These are phyloP conservation scores for Nowickia ferox DNA, from an alignment of 2,888 invertebrate species.

Conservation along the genomic window DNA sequence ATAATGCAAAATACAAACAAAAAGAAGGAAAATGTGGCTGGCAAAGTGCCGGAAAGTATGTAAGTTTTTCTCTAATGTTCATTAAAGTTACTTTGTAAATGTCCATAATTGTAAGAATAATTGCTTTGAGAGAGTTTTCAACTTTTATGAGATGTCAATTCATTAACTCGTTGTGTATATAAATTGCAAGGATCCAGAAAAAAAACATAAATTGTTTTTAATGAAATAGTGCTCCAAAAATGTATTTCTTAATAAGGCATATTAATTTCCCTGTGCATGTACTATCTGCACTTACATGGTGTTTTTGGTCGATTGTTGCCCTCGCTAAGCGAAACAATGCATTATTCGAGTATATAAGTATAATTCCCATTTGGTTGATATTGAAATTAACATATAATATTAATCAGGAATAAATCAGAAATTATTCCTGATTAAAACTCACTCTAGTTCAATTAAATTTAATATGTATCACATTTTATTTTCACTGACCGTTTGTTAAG, in stretches of 20 bases:
- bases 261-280: neutral
- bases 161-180: neutral
- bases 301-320: no score
- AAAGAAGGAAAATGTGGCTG: neutral
- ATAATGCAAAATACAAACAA: neutral
- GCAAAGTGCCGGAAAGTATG: neutral
- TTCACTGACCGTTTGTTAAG: no score
- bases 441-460: no score
- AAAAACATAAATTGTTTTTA: no score
- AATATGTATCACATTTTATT: no score
- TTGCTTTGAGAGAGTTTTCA: neutral
- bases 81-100: constrained; percentile 3
- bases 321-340: no score
- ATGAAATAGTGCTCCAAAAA: no score
- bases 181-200: neutral
- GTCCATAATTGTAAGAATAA: neutral
- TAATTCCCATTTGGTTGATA: no score
- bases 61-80: neutral
- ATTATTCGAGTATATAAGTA: no score
- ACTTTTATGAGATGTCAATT: neutral
- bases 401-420: no score
- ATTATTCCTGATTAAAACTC: no score
- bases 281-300: neutral
- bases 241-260: neutral
- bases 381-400: no score